phyloP scores from a whole-genome alignment of 2,888 invertebrate species.

The Eurois occulta region DNA sequence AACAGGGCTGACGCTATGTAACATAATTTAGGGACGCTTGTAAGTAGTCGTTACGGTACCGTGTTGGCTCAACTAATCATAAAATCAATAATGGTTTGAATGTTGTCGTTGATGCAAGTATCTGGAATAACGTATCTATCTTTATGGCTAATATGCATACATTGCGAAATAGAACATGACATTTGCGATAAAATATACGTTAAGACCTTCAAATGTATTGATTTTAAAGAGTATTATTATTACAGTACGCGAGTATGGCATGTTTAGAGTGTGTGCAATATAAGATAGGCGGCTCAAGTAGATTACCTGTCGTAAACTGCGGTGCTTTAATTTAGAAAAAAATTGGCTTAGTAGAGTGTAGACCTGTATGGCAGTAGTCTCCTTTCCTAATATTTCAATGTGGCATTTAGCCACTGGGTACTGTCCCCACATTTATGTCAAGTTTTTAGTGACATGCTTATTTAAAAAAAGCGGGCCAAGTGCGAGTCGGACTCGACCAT shows the following conservation, averaged over 20 bases:
- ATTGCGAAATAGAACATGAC: not conserved
- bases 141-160: not conserved
- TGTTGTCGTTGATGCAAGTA: not conserved
- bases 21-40: not conserved
- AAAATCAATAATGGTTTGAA: slow-evolving; percentile 19
- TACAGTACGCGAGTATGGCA: not conserved
- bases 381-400: not conserved
- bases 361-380: not conserved
- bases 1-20: not conserved
- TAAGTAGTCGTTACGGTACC: not conserved
- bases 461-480: too few species aligned
- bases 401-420: not conserved
- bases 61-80: slow-evolving; percentile 13
- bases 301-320: not conserved
- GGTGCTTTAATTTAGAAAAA: not conserved
- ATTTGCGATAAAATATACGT: slow-evolving; percentile 1
- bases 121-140: not conserved
- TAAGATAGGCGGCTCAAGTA: not conserved
- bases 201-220: not conserved
- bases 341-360: not conserved
- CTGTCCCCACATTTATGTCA: not conserved
- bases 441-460: not conserved
- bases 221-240: not conserved
- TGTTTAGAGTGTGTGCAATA: not conserved
- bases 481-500: too few species aligned